Evolutionary conservation across 2,888 invertebrate genomes (phyloP), one percentile per base, ranked within the genome.

Genomic region (Salpingus planirostris): DNA sequence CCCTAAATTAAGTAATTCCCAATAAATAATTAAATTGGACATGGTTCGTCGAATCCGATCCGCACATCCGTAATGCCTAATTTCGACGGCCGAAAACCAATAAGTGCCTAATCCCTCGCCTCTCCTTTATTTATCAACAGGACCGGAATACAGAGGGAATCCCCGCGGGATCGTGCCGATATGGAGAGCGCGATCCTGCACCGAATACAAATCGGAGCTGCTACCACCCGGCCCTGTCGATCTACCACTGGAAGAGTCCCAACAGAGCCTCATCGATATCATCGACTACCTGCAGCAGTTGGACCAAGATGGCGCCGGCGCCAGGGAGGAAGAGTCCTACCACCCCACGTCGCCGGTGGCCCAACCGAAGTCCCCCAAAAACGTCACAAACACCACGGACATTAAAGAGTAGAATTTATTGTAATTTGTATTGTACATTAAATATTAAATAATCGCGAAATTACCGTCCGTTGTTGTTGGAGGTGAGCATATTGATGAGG

Each of bases 171-270:
- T 51, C 22, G 62, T 76, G 38, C 69, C 74, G 27, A 69, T 69
- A 8, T 87, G 86, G 86, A 69, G 78, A 3, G 78, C 79, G 1
- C 73, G 80, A 41, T 74, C 73, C 44, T 69, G 83, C 14, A 77
- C 78, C 0, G 67, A 71, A 1, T 84, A 79, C 54, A 74, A 78
- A 63, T 71, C 74, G 2, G 77, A 83, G 27, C 66, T 80, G 41
- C 56, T 85, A 29, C 85, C 85, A 0, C 76, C 77, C 0, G 79
- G 79, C 46, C 77, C 84, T 0, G 67, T 75, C 1, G 76, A 80
- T 0, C 55, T 82, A 22, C 76, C 77, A 0, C 66, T 77, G 3
- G 71, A 73, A 33, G 80, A 81, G 55, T 80, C 80, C 0, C 44
- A 71, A 29, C 71, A 73, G 3, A 74, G 75, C 0, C 53, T 76